phyloP scores from a whole-genome alignment of 2,797 vertebrate genomes.

The Kryptopterus vitreolus region DNA sequence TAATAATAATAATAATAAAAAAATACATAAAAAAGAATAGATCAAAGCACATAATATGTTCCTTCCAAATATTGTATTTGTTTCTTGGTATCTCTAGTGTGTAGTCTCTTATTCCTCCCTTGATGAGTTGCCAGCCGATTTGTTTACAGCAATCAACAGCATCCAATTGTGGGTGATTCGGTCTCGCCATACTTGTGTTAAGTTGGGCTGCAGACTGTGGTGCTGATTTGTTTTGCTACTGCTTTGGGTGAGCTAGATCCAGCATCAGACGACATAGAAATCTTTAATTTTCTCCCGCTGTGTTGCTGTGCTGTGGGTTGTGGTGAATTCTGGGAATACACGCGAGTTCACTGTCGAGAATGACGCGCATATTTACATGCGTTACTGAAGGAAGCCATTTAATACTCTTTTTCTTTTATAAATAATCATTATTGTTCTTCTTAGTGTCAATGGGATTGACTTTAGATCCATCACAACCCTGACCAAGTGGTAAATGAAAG shows the following conservation, averaged over 20 bases:
- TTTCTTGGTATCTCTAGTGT: not conserved
- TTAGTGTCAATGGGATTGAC: not conserved
- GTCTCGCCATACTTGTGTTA: constrained; percentile 2
- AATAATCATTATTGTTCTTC: not conserved
- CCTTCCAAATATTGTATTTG: not conserved
- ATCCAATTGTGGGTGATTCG: not conserved
- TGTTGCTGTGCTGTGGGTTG: not conserved
- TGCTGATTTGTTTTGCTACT: constrained; percentile 2
- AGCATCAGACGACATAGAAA: not conserved
- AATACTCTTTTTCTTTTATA: not conserved
- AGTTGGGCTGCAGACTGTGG: not conserved
- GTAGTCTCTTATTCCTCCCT: not conserved
- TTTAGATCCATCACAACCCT: not conserved
- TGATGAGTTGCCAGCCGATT: constrained; percentile 3
- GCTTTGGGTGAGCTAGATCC: not conserved
- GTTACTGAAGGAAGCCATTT: not conserved
- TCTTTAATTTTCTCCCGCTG: not conserved
- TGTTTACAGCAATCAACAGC: constrained; percentile 3
- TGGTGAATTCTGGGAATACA: not conserved
- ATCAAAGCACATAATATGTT: constrained; percentile 1
- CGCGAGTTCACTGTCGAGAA: not conserved
- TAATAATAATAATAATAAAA: no score
- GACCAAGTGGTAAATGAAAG: not conserved
- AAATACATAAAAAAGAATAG: not conserved
- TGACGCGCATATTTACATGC: not conserved